phyloP scores from a whole-genome alignment of 2,797 vertebrate species.

The Pogoniulus pusillus region DNA sequence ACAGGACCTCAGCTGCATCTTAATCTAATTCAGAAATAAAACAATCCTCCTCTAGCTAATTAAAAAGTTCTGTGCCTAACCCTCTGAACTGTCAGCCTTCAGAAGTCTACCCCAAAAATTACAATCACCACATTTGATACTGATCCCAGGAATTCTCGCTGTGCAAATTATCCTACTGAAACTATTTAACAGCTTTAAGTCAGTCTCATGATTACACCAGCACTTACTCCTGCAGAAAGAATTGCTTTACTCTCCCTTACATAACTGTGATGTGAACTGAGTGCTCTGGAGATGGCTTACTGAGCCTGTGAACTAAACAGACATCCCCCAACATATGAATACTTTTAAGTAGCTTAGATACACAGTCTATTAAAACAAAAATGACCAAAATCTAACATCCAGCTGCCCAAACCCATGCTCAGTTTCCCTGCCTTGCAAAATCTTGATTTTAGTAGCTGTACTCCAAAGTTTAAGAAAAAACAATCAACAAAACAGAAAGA shows the following conservation, averaged over 20 bases:
- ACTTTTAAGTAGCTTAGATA: background rate
- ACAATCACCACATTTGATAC: background rate
- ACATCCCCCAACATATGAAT: background rate
- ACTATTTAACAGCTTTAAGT: background rate
- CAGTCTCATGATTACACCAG: background rate
- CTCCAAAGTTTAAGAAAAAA: background rate
- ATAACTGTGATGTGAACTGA: background rate
- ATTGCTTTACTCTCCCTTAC: background rate
- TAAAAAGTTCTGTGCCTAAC: background rate
- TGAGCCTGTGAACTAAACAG: background rate
- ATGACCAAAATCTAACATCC: background rate
- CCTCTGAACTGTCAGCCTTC: background rate
- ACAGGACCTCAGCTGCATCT: background rate
- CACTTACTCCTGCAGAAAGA: background rate
- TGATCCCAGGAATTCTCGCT: background rate
- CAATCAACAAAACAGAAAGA: background rate
- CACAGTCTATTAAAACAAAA: constrained; percentile 5
- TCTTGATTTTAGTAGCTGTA: background rate
- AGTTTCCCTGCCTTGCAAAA: background rate
- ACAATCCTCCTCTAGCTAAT: background rate
- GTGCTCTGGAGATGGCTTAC: background rate
- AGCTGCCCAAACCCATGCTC: background rate
- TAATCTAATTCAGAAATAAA: background rate
- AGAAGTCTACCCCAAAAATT: background rate
- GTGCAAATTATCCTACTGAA: constrained; percentile 17